Conservation (phyloP, 2,113 vertebrate species). For the Anser brachyrhynchus region DNA sequence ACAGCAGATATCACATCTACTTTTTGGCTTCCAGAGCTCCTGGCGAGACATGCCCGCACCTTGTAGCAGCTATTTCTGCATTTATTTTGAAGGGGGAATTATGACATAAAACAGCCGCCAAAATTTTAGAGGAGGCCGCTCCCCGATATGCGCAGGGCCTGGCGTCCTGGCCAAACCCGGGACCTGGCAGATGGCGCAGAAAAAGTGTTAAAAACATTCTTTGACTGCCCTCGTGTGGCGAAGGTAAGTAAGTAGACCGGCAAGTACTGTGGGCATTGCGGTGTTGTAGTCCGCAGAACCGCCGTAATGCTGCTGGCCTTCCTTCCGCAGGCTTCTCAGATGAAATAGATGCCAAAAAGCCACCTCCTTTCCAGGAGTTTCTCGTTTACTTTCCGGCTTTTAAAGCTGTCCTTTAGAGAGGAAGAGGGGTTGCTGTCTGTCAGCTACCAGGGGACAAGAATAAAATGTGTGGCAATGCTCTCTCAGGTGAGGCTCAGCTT, state of each 20-base stretch:
- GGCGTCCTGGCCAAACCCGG: not conserved
- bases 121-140: not conserved
- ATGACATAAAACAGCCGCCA: not conserved
- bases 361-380: not conserved
- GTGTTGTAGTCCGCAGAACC: not conserved
- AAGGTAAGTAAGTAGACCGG: not conserved
- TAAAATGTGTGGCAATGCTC: not conserved
- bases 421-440: not conserved
- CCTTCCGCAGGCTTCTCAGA: not conserved
- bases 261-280: fast-evolving
- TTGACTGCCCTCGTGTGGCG: conserved; percentile 9
- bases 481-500: not conserved
- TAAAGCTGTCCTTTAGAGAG: not conserved
- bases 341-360: not conserved
- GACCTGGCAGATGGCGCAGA: not conserved
- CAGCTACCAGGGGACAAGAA: not conserved
- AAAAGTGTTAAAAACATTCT: not conserved
- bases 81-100: not conserved
- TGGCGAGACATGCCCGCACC: fast-evolving
- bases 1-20: not conserved
- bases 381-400: not conserved
- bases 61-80: not conserved
- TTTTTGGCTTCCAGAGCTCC: not conserved
- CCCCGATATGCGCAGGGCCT: fast-evolving
- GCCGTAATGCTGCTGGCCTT: not conserved